Evolutionary conservation across 2,888 invertebrate species (phyloP).

Genomic region (Rhopalosiphum nymphaeae): DNA sequence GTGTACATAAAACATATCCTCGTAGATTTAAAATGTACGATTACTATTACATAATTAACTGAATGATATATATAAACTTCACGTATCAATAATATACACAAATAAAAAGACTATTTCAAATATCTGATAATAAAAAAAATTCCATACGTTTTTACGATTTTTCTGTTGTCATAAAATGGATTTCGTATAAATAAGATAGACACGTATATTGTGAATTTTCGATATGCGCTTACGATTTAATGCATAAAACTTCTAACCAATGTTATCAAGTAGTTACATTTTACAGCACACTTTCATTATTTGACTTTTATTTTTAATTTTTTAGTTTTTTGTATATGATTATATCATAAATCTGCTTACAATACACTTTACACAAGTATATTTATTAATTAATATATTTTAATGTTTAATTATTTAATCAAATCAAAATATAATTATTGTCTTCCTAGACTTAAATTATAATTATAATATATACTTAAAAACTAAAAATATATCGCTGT

Average conservation of each 20-base stretch:
- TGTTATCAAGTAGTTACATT: not conserved
- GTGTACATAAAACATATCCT: not conserved
- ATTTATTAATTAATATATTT: not conserved
- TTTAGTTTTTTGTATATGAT: not conserved
- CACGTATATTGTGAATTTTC: not conserved
- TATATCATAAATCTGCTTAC: not conserved
- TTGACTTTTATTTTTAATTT: not conserved
- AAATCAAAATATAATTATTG: not conserved
- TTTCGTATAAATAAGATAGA: conserved; percentile 1
- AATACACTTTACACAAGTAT: not conserved
- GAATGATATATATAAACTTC: too few relatives aligned
- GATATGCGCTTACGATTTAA: not conserved
- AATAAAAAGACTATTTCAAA: not conserved
- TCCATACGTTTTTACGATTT: not conserved
- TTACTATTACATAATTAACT: not conserved
- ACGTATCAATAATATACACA: not conserved
- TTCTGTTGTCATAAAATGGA: not conserved
- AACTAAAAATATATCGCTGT: not conserved
- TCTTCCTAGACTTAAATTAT: not conserved
- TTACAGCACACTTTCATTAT: not conserved
- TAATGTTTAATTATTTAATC: not conserved
- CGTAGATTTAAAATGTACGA: not conserved
- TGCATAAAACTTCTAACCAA: not conserved
- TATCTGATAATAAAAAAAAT: not conserved
- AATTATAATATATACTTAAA: not conserved